Percentiles rank a stretch among this genome's conserved stretches.
These are phyloP conservation scores for Nysson spinosus DNA, from an alignment of 2,888 invertebrate genomes.

Conservation along the genomic window DNA sequence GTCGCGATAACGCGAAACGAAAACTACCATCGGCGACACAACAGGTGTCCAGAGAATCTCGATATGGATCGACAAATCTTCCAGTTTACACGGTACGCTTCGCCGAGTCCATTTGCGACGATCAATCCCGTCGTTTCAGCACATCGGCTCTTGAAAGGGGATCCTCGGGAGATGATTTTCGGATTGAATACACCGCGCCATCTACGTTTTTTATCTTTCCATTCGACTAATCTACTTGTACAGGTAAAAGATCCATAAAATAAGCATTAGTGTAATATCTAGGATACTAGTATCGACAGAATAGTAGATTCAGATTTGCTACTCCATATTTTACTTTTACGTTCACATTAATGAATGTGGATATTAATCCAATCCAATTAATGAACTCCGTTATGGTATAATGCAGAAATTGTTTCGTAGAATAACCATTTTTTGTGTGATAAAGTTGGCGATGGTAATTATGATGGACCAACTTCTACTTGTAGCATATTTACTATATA, in stretches of 20 bases:
- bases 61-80: conserved; percentile 61
- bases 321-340: too few species aligned
- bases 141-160: conserved; percentile 28
- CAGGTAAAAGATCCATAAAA: neutral
- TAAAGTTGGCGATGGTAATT: too few species aligned
- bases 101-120: conserved; percentile 53
- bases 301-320: too few species aligned
- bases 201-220: neutral
- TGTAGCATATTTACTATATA: too few species aligned
- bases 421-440: too few species aligned
- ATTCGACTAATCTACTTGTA: neutral
- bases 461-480: too few species aligned
- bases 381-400: too few species aligned
- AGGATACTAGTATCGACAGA: too few species aligned
- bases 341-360: too few species aligned
- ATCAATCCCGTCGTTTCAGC: conserved; percentile 44
- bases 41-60: conserved; percentile 62
- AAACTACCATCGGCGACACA: conserved; percentile 65
- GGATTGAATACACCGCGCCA: neutral
- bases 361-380: too few species aligned
- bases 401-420: too few species aligned
- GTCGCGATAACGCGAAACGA: conserved; percentile 71
- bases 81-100: conserved; percentile 51
- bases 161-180: conserved; percentile 19
- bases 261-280: too few species aligned